A percentile compares a stretch with the other conserved stretches of the same genome.
Evolutionary conservation across 2,888 invertebrate species (phyloP).

Genomic region (Brassicogethes aeneus): DNA sequence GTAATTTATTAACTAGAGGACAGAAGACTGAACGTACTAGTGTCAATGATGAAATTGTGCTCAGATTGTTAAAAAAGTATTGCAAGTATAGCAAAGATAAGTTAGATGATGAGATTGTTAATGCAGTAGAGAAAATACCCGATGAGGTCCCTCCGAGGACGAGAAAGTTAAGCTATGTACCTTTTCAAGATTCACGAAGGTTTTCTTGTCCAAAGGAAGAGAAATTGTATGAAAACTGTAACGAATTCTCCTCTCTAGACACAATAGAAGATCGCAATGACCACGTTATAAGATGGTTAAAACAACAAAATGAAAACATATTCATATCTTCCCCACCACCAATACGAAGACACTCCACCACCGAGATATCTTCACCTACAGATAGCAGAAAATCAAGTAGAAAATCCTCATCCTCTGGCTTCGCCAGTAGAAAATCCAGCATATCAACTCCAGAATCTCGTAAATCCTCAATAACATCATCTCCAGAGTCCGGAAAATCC

Average conservation of each 20-base stretch:
- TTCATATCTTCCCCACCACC: slow-evolving; percentile 13
- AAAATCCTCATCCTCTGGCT: slow-evolving; percentile 30
- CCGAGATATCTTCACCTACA: slow-evolving; percentile 28
- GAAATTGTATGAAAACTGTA: slow-evolving; percentile 37
- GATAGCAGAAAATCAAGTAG: slow-evolving; percentile 33
- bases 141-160: slow-evolving; percentile 16
- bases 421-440: slow-evolving; percentile 34
- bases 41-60: slow-evolving; percentile 39
- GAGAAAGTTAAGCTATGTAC: slow-evolving; percentile 23
- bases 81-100: slow-evolving; percentile 38
- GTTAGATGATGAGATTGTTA: slow-evolving; percentile 36
- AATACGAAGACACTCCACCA: slow-evolving; percentile 23
- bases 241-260: slow-evolving; percentile 29
- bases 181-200: too few relatives aligned
- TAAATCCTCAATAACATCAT: slow-evolving; percentile 26
- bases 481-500: slow-evolving; percentile 31
- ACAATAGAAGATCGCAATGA: slow-evolving; percentile 37
- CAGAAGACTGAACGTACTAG: slow-evolving; percentile 32
- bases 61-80: slow-evolving; percentile 39
- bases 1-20: slow-evolving; percentile 29
- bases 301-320: slow-evolving; percentile 31
- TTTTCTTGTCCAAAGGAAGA: slow-evolving; percentile 35
- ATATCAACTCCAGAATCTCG: slow-evolving; percentile 19
- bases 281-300: slow-evolving; percentile 38
- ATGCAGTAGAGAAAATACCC: slow-evolving; percentile 32